phyloP scores from a whole-genome alignment of 2,797 vertebrate genomes.

The Silurus aristotelis region DNA sequence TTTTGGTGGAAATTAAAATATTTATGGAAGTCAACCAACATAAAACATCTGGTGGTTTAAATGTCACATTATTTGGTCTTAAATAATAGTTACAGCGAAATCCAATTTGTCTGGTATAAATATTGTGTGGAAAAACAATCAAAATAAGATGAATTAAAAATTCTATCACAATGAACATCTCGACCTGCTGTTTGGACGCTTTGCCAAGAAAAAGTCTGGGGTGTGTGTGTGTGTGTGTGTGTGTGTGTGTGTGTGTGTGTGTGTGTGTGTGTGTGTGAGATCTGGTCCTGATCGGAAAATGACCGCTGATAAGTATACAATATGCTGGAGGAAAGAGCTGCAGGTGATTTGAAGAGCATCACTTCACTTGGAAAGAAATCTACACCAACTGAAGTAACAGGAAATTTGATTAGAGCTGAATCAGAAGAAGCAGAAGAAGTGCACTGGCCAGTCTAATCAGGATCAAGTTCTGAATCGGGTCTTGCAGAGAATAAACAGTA shows the following conservation, averaged over 20 bases:
- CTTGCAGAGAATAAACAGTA: background rate
- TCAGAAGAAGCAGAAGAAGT: background rate
- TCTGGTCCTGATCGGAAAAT: background rate
- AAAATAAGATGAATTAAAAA: background rate
- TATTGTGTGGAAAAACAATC: no score
- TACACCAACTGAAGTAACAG: slow-evolving; percentile 12
- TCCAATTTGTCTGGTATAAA: no score
- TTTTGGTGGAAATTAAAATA: background rate
- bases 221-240: background rate
- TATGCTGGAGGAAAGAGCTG: background rate
- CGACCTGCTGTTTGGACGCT: background rate
- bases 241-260: background rate
- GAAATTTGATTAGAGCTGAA: slow-evolving; percentile 13
- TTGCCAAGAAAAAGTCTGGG: background rate
- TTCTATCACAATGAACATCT: background rate
- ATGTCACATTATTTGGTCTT: no score
- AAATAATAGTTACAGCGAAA: no score
- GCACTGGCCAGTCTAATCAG: slow-evolving; percentile 2
- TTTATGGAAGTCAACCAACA: background rate
- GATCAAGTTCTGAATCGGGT: slow-evolving; percentile 4
- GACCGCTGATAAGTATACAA: background rate
- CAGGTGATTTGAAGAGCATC: background rate
- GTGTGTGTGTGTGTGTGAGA: background rate
- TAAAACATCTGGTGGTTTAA: no score
- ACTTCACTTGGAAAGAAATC: background rate